Evolutionary conservation across 2,797 vertebrate species (phyloP).

Genomic region (Channa striata): DNA sequence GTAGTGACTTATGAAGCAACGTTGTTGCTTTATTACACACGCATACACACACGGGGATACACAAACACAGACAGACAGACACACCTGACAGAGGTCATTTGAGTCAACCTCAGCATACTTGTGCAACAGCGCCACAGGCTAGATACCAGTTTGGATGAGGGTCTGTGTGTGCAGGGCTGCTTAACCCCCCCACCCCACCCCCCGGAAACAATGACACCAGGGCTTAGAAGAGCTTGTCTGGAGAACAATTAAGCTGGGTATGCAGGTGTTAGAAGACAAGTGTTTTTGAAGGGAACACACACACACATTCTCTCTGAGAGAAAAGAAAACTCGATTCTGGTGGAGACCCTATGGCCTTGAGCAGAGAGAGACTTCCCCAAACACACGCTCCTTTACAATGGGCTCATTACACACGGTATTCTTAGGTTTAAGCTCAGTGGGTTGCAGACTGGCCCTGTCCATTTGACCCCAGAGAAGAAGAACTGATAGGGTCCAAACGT

Average conservation of each 20-base stretch:
- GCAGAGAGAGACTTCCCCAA: constrained; percentile 79
- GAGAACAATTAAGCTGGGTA: constrained; percentile 72
- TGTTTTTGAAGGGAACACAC: constrained; percentile 74
- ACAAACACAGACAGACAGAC: constrained; percentile 47
- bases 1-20: constrained; percentile 32
- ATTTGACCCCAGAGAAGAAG: constrained; percentile 47
- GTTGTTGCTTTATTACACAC: constrained; percentile 17
- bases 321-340: constrained; percentile 41
- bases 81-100: constrained; percentile 68
- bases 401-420: constrained; percentile 84
- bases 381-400: constrained; percentile 85
- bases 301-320: constrained; percentile 55
- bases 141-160: constrained; percentile 73
- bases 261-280: constrained; percentile 78
- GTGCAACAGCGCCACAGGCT: constrained; percentile 64
- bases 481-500: background rate
- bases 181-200: no score
- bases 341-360: constrained; percentile 65
- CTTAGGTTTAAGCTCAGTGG: constrained; percentile 72
- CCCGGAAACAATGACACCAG: constrained; percentile 76
- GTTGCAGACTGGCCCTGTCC: constrained; percentile 24
- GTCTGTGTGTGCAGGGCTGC: constrained; percentile 80
- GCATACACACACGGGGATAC: background rate
- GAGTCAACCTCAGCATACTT: constrained; percentile 63
- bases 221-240: constrained; percentile 72